A percentile compares a stretch with the other conserved stretches of the same genome.
Conservation (phyloP, 2,888 invertebrate species). For the Coecobrya sp. region DNA sequence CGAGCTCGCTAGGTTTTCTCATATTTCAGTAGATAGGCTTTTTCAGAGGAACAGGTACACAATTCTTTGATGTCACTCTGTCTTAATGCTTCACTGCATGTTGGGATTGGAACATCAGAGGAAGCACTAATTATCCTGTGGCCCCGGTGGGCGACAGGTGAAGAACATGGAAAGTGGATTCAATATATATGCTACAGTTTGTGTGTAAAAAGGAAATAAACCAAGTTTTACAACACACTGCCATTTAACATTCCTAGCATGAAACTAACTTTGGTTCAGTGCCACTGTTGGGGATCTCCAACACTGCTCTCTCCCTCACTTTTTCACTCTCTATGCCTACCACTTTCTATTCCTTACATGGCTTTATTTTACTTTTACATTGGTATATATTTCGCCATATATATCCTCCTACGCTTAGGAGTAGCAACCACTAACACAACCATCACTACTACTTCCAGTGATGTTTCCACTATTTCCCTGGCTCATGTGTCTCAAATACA, state of each 20-base stretch:
- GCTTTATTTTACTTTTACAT: not conserved
- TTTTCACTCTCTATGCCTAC: not conserved
- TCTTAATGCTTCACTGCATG: slow-evolving; percentile 81
- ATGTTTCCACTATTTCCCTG: not conserved
- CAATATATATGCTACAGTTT: slow-evolving; percentile 63
- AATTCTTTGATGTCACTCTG: slow-evolving; percentile 82
- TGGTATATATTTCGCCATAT: too few relatives aligned
- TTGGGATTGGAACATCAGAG: slow-evolving; percentile 82
- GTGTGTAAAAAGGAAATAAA: slow-evolving; percentile 77
- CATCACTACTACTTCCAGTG: slow-evolving; percentile 5
- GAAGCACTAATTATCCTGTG: slow-evolving; percentile 83
- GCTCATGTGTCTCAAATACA: slow-evolving; percentile 28
- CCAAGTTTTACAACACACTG: slow-evolving; percentile 77
- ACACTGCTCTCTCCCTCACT: slow-evolving; percentile 18
- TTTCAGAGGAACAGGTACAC: slow-evolving; percentile 79
- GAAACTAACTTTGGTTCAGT: slow-evolving; percentile 72
- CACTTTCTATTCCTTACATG: not conserved
- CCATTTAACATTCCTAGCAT: slow-evolving; percentile 80
- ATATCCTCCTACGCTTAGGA: not conserved
- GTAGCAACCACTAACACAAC: slow-evolving; percentile 20
- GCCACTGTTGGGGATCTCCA: slow-evolving; percentile 66
- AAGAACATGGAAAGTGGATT: slow-evolving; percentile 83
- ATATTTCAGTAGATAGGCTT: slow-evolving; percentile 77
- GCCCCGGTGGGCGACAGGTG: slow-evolving; percentile 83
- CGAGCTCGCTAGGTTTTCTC: slow-evolving; percentile 77